Evolutionary conservation across 2,113 vertebrate species (phyloP), one percentile per base, ranked within the genome.

Genomic region (Phyllopteryx taeniolatus): DNA sequence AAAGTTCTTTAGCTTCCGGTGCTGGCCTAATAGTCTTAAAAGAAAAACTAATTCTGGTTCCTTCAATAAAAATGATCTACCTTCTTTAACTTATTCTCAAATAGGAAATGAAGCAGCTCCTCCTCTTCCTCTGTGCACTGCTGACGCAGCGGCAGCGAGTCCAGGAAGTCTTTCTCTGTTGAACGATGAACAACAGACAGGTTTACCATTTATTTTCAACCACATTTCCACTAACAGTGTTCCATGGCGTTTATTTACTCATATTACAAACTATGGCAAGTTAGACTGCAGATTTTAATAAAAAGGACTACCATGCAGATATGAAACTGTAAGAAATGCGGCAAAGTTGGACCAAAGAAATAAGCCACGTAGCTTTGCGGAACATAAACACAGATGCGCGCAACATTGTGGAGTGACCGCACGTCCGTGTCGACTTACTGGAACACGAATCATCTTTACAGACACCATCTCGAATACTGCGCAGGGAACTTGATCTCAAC

Each of bases 1-100:
- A 27, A 53, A 20, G 46, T 49, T 49, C 14, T 15, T 47, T 47
- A 47, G 46, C 46, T 12, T 14, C 5, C 19, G 14, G 1, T 51
- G 49, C 49, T 1, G 49, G 15, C 49, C 15, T 17, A 14, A 2
- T 51, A 27, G 27, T 27, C 27, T 27, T 39, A 39, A 39, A 39
- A 39, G 6, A 39, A 39, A 39, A 39, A 39, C 6, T 44, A 44
- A 44, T 44, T 6, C 10, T 44, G 27, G 27, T 2, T 8, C 43
- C 6, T 44, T 44, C 6, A 6, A 44, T 10, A 39, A 39, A 39
- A 39, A 39, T 39, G 0, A 14, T 71, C 0, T 79, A 92, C 98
- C 95, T 99, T 99, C 90, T 99, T 99, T 84, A 99, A 91, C 83
- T 98, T 99, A 88, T 97, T 99, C 83, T 99, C 96, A 93, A 98